Evolutionary conservation across 2,888 invertebrate genomes (phyloP).

Genomic region (Teleiodes luculella): DNA sequence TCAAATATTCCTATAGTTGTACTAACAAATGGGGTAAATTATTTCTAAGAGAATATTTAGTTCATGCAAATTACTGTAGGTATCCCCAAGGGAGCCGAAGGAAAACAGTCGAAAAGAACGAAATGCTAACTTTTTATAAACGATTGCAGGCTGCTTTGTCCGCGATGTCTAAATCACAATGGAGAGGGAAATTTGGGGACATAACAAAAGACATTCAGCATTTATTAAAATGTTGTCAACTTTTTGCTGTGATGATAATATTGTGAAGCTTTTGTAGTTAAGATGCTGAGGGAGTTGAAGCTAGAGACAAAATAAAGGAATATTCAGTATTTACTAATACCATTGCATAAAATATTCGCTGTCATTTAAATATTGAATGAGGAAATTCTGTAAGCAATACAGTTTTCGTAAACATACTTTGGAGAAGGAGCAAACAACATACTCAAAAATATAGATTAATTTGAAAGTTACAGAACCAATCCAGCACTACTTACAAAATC

Average conservation of each 20-base stretch:
- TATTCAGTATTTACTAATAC: too few relatives aligned
- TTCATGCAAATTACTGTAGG: constrained; percentile 51
- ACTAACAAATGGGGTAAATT: constrained; percentile 6
- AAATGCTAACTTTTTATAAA: constrained; percentile 55
- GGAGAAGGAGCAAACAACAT: background rate
- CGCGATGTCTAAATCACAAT: constrained; percentile 53
- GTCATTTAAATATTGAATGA: too few relatives aligned
- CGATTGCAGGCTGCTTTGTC: constrained; percentile 58
- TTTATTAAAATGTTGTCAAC: constrained; percentile 64
- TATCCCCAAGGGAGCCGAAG: constrained; percentile 33
- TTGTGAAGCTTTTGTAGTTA: constrained; percentile 8
- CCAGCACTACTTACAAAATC: too few relatives aligned
- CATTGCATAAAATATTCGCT: too few relatives aligned
- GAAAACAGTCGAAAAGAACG: constrained; percentile 37
- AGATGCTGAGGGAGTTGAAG: constrained; percentile 7
- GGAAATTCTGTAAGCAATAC: too few relatives aligned
- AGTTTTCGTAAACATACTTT: too few relatives aligned
- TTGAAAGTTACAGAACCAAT: too few relatives aligned
- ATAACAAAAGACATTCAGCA: constrained; percentile 54
- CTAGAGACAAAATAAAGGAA: background rate
- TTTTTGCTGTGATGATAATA: constrained; percentile 33
- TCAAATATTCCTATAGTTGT: background rate
- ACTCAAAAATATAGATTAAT: too few relatives aligned
- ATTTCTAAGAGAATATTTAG: constrained; percentile 28
- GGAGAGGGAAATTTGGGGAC: constrained; percentile 43